Conservation (phyloP, 2,888 invertebrate species). For the Chaitophorus viminalis region DNA sequence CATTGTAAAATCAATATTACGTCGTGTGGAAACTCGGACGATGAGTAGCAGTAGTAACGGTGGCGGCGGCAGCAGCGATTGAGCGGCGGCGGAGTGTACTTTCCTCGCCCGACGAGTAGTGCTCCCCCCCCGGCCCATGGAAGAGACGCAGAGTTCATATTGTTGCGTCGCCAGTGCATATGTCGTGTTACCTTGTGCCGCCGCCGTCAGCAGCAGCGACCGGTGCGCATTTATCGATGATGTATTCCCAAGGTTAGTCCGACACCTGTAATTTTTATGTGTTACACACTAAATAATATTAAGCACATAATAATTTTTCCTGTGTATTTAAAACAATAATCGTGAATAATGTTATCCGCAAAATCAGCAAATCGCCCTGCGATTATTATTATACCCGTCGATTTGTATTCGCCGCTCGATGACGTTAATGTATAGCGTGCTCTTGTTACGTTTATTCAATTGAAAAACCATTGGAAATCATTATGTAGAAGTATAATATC, state of each 20-base stretch:
- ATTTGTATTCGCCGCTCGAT: not conserved
- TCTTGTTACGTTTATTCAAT: too few relatives aligned
- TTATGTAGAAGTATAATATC: too few relatives aligned
- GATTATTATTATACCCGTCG: not conserved
- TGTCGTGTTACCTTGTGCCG: conserved; percentile 61
- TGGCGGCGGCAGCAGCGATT: conserved; percentile 37
- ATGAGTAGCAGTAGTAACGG: conserved; percentile 37
- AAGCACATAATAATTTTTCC: not conserved
- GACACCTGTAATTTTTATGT: conserved; percentile 47
- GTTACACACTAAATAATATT: not conserved
- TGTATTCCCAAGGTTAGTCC: conserved; percentile 61
- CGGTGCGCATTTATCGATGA: conserved; percentile 61
- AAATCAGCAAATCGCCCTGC: not conserved
- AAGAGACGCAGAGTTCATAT: conserved; percentile 61
- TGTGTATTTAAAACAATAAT: not conserved
- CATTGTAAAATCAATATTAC: conserved; percentile 60
- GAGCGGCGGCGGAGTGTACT: conserved; percentile 56
- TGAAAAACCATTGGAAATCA: not conserved
- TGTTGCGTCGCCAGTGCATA: conserved; percentile 62
- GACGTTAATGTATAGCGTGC: too few relatives aligned
- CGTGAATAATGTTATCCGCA: not conserved
- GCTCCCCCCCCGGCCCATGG: conserved; percentile 48
- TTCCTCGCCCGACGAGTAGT: conserved; percentile 46
- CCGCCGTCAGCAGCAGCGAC: conserved; percentile 51
- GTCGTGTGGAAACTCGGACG: conserved; percentile 61